Base-by-base conservation (phyloP, 1,140 invertebrate species). In the Chrysomallon squamiferum region DNA sequence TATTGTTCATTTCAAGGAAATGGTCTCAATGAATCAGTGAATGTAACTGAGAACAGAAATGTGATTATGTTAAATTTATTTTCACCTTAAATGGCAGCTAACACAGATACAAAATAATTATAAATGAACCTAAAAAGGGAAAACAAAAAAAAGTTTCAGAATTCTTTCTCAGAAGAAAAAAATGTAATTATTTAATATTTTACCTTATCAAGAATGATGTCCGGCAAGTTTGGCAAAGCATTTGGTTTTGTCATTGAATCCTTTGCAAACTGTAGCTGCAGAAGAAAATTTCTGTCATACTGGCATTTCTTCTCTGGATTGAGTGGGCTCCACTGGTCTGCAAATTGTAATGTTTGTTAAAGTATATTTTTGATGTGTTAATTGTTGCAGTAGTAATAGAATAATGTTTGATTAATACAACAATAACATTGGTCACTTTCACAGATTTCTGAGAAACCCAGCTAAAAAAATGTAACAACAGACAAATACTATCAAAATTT, bases 301-400 rank as follows among this genome's bases (percentile, higher is more conserved):
- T 89, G 88, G 61, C 81, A 85, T 79, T 92, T 93, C 0, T 94
- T 94, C 72, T 88, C 88, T 15, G 87, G 90, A 84, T 95, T 94
- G 20, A 90, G 77, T 9, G 94, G 94, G 68, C 92, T 93, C 93
- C 93, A 95, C 86, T 95, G 94, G 77, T 92, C 92, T 88, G 72
- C 18, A 80, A 81, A 73, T 57, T 54, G 61, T 3, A 38, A 38
- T 38, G 15, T 7, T 7, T 38, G 35, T 15, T 38, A 15, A 15
- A 38, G 35, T 7, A 7, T 38, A 7, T 7, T 15, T 38, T 38
- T 38, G 15, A 15, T 15, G 15, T 15, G 15, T 15, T 38, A 38
- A 38, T 38, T 7, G 6, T 38, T 38, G 35, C 15, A 38, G 35
- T 38, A 7, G 6, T 15, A 38, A 15, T 15, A 38, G 35, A 15